Evolutionary conservation across 2,113 vertebrate genomes (phyloP).

Genomic region (Microtus ochrogaster): DNA sequence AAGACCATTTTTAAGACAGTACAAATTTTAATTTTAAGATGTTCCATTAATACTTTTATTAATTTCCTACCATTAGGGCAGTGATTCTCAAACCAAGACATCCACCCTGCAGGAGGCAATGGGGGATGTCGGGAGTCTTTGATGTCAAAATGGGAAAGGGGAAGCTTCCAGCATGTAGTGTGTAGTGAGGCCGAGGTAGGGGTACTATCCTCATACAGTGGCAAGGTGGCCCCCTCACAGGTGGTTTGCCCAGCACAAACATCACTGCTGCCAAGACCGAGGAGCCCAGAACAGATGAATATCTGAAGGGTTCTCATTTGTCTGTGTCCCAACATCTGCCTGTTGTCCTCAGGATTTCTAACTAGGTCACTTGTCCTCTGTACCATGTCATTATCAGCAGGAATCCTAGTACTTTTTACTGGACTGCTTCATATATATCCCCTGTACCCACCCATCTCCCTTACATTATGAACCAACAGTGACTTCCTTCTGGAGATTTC

Average conservation of each 20-base stretch:
- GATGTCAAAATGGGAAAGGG: neutral
- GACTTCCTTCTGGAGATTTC: neutral
- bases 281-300: no score
- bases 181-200: neutral
- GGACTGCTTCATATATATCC: fast-evolving
- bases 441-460: neutral
- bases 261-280: neutral
- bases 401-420: neutral
- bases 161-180: neutral
- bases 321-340: neutral
- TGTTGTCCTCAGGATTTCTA: neutral
- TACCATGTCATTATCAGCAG: neutral
- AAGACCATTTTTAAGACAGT: neutral
- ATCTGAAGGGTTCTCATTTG: neutral
- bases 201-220: neutral
- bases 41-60: neutral
- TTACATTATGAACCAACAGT: neutral
- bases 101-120: neutral
- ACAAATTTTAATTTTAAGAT: neutral
- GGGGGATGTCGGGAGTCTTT: neutral
- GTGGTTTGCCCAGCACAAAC: no score
- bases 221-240: neutral
- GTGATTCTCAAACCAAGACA: neutral
- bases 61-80: neutral
- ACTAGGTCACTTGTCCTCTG: neutral